Evolutionary conservation across 2,888 invertebrate species (phyloP).

Genomic region (Drosophila nr. medialis): DNA sequence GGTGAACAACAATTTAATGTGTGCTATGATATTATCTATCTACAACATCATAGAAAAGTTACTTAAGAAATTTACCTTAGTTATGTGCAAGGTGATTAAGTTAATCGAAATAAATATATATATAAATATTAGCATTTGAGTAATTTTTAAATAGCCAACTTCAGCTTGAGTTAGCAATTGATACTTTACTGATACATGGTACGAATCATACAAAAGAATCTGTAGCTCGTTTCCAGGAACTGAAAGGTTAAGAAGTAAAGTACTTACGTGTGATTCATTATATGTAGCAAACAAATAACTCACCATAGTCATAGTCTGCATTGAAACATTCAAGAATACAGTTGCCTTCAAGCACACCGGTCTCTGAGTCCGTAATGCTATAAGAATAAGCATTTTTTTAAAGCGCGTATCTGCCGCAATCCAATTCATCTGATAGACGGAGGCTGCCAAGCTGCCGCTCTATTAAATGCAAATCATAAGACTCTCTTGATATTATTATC

Average conservation of each 20-base stretch:
- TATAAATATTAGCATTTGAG: no score
- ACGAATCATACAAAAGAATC: conserved; percentile 70
- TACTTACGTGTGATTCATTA: not conserved
- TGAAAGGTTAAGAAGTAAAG: conserved; percentile 19
- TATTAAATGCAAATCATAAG: conserved; percentile 17
- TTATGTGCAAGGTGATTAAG: not conserved
- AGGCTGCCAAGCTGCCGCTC: conserved; percentile 63
- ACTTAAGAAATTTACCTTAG: not conserved
- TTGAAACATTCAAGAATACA: conserved; percentile 64
- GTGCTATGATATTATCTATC: not conserved
- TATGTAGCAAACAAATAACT: not conserved
- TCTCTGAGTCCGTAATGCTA: conserved; percentile 67
- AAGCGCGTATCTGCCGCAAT: conserved; percentile 52
- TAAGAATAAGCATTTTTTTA: conserved; percentile 64
- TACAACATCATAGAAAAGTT: not conserved
- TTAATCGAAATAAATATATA: not conserved
- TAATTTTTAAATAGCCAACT: not conserved
- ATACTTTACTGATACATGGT: conserved; percentile 66
- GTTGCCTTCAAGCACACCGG: conserved; percentile 68
- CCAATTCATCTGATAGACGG: conserved; percentile 72
- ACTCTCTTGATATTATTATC: no score
- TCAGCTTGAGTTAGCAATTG: not conserved
- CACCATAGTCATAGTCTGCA: conserved; percentile 73
- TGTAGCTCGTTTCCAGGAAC: conserved; percentile 70
- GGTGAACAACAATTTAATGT: not conserved